Conservation (phyloP, 2,888 invertebrate genomes). For the Adelognathus sp. region DNA sequence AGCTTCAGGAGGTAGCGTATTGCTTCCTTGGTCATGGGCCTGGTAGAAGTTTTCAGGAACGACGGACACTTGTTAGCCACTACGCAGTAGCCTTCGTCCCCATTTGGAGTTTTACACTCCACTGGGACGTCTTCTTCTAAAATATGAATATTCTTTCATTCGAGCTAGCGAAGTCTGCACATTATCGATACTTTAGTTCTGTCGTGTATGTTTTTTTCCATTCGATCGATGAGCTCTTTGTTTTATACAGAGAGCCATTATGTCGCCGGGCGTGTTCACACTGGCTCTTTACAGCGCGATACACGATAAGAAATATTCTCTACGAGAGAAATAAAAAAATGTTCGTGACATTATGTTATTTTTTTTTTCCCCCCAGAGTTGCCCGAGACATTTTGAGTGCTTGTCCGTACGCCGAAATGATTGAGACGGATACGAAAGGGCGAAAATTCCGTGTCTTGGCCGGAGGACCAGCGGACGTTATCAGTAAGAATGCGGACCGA, state of each 20-base stretch:
- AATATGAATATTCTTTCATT: too few relatives aligned
- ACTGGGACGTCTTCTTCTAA: too few relatives aligned
- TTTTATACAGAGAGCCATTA: neutral
- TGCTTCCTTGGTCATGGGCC: too few relatives aligned
- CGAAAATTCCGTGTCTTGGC: constrained; percentile 56
- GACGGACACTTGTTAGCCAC: too few relatives aligned
- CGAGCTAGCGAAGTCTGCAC: too few relatives aligned
- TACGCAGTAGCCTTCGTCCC: too few relatives aligned
- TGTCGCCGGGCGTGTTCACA: neutral
- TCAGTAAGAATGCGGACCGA: constrained; percentile 70
- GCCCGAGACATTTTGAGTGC: constrained; percentile 12
- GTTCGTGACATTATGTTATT: neutral
- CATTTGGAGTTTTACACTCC: too few relatives aligned
- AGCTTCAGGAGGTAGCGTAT: too few relatives aligned
- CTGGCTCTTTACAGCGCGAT: neutral
- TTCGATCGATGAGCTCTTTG: neutral
- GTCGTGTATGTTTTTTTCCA: neutral
- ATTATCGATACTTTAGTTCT: neutral
- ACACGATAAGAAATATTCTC: constrained; percentile 16
- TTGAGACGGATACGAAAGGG: constrained; percentile 65
- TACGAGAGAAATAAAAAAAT: neutral
- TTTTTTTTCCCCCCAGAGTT: neutral
- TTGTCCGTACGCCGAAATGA: constrained; percentile 42
- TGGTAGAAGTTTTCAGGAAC: too few relatives aligned
- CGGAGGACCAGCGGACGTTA: constrained; percentile 56